Conservation (phyloP, 2,888 invertebrate genomes). For the Ypsolopha sequella region DNA sequence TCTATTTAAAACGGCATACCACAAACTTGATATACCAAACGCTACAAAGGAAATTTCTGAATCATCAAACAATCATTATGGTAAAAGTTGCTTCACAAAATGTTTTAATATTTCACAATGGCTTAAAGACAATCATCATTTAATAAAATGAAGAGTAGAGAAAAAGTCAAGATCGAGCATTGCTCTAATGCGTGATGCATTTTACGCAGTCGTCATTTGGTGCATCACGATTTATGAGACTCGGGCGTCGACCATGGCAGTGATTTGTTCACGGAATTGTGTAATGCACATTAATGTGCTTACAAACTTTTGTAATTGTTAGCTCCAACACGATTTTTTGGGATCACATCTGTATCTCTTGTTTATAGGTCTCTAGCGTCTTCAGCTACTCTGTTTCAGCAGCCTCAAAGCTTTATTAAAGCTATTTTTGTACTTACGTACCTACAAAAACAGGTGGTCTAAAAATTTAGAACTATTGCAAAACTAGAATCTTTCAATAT, state of each 20-base stretch:
- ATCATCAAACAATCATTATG: neutral
- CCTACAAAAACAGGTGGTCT: too few relatives aligned
- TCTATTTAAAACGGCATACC: neutral
- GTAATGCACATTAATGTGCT: neutral
- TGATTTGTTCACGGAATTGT: conserved; percentile 1
- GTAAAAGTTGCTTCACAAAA: conserved; percentile 21
- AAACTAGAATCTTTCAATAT: too few relatives aligned
- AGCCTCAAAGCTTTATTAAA: too few relatives aligned
- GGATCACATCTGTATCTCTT: neutral
- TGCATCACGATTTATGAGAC: conserved; percentile 42
- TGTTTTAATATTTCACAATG: conserved; percentile 30
- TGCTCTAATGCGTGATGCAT: conserved; percentile 48
- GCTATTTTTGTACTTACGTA: too few relatives aligned
- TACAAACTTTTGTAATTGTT: neutral
- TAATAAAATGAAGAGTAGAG: conserved; percentile 15
- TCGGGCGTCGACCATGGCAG: neutral
- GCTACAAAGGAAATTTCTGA: neutral
- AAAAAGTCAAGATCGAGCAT: conserved; percentile 29
- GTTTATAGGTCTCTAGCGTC: too few relatives aligned
- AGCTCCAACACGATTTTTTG: neutral
- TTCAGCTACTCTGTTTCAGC: too few relatives aligned
- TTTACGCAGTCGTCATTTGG: conserved; percentile 39
- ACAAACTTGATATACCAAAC: neutral
- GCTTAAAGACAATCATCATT: conserved; percentile 43
- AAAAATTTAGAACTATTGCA: too few relatives aligned